These are phyloP conservation scores for Telmatherina bonti DNA, from an alignment of 2,797 vertebrate species.

Conservation along the genomic window DNA sequence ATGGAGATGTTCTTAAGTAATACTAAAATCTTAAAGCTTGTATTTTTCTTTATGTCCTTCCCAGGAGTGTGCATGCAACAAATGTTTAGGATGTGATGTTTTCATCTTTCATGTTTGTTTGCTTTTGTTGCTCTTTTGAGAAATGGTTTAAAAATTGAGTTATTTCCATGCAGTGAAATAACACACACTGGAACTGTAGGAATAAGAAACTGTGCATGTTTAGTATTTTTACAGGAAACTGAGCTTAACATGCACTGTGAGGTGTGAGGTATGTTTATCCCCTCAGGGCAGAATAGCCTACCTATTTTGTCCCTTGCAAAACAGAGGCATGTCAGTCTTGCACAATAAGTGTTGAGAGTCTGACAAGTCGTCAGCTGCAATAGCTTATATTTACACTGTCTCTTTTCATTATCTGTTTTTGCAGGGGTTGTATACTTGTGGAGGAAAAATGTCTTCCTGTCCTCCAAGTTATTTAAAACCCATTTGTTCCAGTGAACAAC, in stretches of 20 bases:
- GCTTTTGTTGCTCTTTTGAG: background rate
- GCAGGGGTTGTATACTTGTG: conserved; percentile 23
- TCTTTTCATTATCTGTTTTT: conserved; percentile 44
- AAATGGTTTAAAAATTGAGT: background rate
- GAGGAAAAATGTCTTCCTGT: conserved; percentile 39
- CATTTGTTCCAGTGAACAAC: conserved; percentile 25
- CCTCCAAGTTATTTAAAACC: conserved; percentile 42
- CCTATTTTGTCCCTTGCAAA: conserved; percentile 32
- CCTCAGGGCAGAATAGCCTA: conserved; percentile 15
- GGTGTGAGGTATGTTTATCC: background rate
- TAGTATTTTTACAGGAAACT: background rate
- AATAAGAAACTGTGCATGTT: background rate
- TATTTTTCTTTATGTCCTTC: conserved; percentile 1
- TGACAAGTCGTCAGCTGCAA: conserved; percentile 40
- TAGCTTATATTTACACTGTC: conserved; percentile 20
- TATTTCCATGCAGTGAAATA: too few species aligned
- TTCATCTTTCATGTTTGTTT: background rate
- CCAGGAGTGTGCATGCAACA: background rate
- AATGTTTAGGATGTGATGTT: background rate
- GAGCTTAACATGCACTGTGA: background rate
- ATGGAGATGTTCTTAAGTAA: conserved; percentile 34
- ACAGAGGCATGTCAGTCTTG: conserved; percentile 38
- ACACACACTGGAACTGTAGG: too few species aligned
- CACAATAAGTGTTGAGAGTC: conserved; percentile 42
- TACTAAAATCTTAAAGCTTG: background rate